Conservation (phyloP, 1,140 invertebrate genomes). For the Conus ventricosus region DNA sequence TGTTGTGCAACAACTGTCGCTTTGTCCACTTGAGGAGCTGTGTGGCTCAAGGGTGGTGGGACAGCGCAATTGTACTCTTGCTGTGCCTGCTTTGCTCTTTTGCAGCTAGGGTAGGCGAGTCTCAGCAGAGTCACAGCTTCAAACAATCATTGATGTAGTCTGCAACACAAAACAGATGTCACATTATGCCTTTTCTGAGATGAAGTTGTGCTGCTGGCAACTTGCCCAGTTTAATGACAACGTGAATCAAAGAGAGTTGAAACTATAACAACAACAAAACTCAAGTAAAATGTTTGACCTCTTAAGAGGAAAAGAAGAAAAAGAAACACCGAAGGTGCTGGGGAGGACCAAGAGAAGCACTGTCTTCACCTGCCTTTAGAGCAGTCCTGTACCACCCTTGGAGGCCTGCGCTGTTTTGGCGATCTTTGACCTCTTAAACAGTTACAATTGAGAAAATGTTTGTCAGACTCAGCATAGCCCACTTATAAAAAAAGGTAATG, state of each 20-base stretch:
- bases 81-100: not conserved
- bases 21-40: not conserved
- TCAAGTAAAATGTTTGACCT: not conserved
- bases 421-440: not conserved
- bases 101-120: not conserved
- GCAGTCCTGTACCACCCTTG: too few species aligned
- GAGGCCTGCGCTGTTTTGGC: too few species aligned
- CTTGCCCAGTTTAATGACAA: too few species aligned
- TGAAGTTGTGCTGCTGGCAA: too few species aligned
- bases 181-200: not conserved
- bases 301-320: too few species aligned
- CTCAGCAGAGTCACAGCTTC: not conserved
- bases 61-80: not conserved
- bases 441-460: too few species aligned
- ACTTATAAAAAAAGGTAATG: not conserved
- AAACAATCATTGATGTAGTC: not conserved
- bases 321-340: too few species aligned
- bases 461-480: too few species aligned
- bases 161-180: not conserved
- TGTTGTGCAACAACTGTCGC: not conserved
- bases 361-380: too few species aligned
- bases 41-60: not conserved
- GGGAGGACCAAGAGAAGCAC: too few species aligned
- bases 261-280: not conserved
- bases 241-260: too few species aligned